These are phyloP conservation scores for Cylloceria caligata DNA, from an alignment of 2,888 invertebrate genomes.

Conservation along the genomic window DNA sequence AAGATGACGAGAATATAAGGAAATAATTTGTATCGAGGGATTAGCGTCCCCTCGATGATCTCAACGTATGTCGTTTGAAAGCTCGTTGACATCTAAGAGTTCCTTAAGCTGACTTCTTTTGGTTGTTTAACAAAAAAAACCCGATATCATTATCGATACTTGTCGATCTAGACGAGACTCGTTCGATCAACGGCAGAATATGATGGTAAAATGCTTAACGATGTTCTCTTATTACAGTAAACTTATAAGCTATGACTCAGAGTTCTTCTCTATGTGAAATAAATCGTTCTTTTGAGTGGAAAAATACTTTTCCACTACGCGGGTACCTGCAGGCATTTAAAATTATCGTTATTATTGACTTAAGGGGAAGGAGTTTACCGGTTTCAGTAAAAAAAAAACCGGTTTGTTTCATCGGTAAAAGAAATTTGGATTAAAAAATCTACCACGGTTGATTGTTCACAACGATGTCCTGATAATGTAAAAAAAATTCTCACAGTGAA, in stretches of 20 bases:
- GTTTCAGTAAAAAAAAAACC: no score
- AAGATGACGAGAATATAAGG: conserved; percentile 32
- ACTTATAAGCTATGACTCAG: conserved; percentile 37
- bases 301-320: not conserved
- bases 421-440: no score
- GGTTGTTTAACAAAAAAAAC: conserved; percentile 29
- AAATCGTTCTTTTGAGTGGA: not conserved
- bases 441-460: no score
- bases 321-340: not conserved
- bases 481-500: no score
- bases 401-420: no score
- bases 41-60: conserved; percentile 54
- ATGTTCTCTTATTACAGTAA: conserved; percentile 4
- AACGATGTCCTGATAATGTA: no score
- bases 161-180: conserved; percentile 48
- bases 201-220: conserved; percentile 33
- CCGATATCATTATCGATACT: conserved; percentile 39
- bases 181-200: not conserved
- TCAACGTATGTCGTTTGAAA: conserved; percentile 56
- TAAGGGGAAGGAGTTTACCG: no score
- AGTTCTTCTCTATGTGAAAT: not conserved
- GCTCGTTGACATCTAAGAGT: conserved; percentile 48
- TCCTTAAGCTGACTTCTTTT: conserved; percentile 47
- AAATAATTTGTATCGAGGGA: conserved; percentile 67
- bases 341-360: not conserved